phyloP scores from a whole-genome alignment of 2,113 vertebrate species.

The Strix uralensis region DNA sequence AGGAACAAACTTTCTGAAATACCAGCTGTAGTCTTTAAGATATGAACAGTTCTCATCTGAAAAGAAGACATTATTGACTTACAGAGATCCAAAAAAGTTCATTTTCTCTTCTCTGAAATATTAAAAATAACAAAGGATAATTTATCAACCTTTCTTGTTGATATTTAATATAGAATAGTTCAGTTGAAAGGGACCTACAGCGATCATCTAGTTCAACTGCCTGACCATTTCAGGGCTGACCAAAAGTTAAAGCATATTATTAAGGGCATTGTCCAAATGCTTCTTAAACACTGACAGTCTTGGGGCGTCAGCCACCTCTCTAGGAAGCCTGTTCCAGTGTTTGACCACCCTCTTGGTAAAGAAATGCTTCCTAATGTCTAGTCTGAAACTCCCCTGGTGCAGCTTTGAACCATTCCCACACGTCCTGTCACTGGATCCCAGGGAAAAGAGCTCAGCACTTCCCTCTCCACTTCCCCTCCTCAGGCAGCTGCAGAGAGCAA shows the following conservation, averaged over 20 bases:
- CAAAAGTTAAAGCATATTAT: not conserved
- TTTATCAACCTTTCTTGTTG: not conserved
- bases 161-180: not conserved
- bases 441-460: not conserved
- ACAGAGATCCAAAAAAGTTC: not conserved
- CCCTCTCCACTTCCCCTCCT: not conserved
- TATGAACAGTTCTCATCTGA: not conserved
- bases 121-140: not conserved
- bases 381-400: accelerated
- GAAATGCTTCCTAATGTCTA: not conserved
- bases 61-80: not conserved
- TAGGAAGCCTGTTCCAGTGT: not conserved
- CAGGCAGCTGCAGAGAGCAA: not conserved
- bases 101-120: not conserved
- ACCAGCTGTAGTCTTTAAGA: not conserved
- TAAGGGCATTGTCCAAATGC: not conserved
- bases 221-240: not conserved
- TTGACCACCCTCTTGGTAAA: not conserved
- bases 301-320: not conserved
- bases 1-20: not conserved
- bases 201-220: not conserved
- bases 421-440: not conserved
- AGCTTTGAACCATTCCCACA: not conserved
- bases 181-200: not conserved
- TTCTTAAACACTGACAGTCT: not conserved